Evolutionary conservation across 2,888 invertebrate species (phyloP), one percentile per base, ranked within the genome.

Genomic region (Dryococelus australis): DNA sequence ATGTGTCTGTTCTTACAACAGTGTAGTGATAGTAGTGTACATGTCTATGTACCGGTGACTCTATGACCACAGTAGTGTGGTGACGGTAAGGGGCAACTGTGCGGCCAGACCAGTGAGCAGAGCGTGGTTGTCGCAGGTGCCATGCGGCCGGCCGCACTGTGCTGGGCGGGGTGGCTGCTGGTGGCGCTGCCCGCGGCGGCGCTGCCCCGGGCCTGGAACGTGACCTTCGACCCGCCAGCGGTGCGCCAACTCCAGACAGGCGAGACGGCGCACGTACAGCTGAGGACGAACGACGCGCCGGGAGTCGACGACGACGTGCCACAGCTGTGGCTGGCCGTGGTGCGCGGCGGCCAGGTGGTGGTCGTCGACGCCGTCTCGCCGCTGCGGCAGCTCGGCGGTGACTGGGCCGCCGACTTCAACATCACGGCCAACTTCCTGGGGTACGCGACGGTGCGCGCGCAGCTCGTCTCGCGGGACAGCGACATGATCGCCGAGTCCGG

Each of bases 401-500:
- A 5, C 89, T 91, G 43, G 90, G 93, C 90, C 0, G 92, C 93
- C 12, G 90, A 88, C 9, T 84, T 94, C 24, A 92, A 92, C 87
- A 90, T 94, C 1, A 90, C 91, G 3, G 94, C 93, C 10, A 90
- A 92, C 43, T 87, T 88, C 85, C 86, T 89, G 43, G 89, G 89
- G 20, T 87, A 88, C 80, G 86, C 89, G 20, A 84, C 88, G 28
- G 20, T 88, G 53, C 53, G 84, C 78, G 84, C 88, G 13, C 84
- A 85, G 20, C 87, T 86, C 10, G 84, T 35, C 28, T 20, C 27
- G 51, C n/a, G 5, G 16, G n/a, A 20, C 27, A 43, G 28, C 85
- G 35, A 79, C 0, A 27, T 86, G 26, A 90, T 90, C n/a, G 86
- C 89, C 0, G 91, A 93, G 0, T 90, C 91, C 16, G 91, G 91